These are phyloP conservation scores for Epistrophe grossulariae DNA, from an alignment of 2,888 invertebrate genomes.

Conservation along the genomic window DNA sequence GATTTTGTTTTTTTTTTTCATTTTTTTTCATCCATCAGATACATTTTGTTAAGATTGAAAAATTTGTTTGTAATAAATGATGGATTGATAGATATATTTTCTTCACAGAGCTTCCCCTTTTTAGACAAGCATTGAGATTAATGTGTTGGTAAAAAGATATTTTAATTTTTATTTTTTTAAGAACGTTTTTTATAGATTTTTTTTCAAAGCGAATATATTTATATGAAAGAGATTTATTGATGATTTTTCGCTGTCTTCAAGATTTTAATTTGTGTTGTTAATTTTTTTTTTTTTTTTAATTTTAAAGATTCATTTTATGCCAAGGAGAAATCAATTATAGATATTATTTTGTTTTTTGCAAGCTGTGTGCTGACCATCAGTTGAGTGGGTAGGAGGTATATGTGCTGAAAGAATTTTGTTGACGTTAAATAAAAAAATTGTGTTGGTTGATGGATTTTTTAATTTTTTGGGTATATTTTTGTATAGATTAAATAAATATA, in stretches of 20 bases:
- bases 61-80: slow-evolving; percentile 48
- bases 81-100: slow-evolving; percentile 50
- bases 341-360: slow-evolving; percentile 41
- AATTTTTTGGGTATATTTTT: slow-evolving; percentile 46
- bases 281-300: background rate
- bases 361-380: background rate
- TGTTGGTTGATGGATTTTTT: slow-evolving; percentile 54
- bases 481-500: slow-evolving; percentile 9
- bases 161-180: slow-evolving; percentile 22
- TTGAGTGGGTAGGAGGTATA: background rate
- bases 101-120: slow-evolving; percentile 31
- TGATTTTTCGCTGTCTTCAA: slow-evolving; percentile 30
- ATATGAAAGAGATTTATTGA: slow-evolving; percentile 64
- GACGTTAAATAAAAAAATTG: slow-evolving; percentile 34
- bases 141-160: slow-evolving; percentile 32
- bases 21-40: slow-evolving; percentile 28
- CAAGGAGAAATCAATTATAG: slow-evolving; percentile 53
- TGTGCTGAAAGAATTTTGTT: slow-evolving; percentile 61
- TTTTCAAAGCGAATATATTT: slow-evolving; percentile 36
- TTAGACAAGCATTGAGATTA: slow-evolving; percentile 14
- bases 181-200: slow-evolving; percentile 4
- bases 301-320: background rate
- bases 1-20: background rate
- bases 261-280: slow-evolving; percentile 1
- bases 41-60: slow-evolving; percentile 2